Conservation (phyloP, 2,888 invertebrate species). For the Acleris cristana region DNA sequence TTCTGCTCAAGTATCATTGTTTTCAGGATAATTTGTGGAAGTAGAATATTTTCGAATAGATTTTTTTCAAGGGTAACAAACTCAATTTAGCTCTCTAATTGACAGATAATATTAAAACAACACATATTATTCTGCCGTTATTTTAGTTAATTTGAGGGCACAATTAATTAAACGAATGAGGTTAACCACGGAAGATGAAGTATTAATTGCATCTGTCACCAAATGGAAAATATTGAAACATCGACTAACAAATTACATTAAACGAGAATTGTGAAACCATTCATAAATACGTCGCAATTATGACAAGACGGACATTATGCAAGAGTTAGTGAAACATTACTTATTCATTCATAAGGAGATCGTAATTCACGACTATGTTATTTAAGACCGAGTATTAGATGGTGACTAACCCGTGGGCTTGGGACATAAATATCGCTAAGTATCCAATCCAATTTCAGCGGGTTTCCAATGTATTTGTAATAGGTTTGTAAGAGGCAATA, state of each 20-base stretch:
- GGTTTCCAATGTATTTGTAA: constrained; percentile 27
- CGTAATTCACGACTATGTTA: constrained; percentile 30
- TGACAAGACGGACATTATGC: constrained; percentile 31
- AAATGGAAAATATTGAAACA: constrained; percentile 18
- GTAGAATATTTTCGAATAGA: no score
- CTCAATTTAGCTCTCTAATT: no score
- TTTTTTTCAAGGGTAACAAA: no score
- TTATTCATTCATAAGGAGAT: constrained; percentile 37
- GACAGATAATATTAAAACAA: no score
- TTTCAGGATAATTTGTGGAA: no score
- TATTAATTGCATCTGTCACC: not conserved
- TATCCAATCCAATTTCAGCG: constrained; percentile 33
- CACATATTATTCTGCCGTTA: no score
- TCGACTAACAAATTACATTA: constrained; percentile 21
- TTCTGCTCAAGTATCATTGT: no score
- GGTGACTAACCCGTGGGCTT: constrained; percentile 36
- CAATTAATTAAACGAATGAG: no score
- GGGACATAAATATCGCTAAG: constrained; percentile 34
- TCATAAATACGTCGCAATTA: constrained; percentile 36
- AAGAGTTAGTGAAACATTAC: constrained; percentile 34
- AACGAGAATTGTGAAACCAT: constrained; percentile 27
- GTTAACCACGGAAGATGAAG: not conserved
- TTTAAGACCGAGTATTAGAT: constrained; percentile 27
- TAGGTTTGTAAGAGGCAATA: not conserved
- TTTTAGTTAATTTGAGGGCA: no score